Conservation (phyloP, 2,113 vertebrate species). For the Rhea americana region DNA sequence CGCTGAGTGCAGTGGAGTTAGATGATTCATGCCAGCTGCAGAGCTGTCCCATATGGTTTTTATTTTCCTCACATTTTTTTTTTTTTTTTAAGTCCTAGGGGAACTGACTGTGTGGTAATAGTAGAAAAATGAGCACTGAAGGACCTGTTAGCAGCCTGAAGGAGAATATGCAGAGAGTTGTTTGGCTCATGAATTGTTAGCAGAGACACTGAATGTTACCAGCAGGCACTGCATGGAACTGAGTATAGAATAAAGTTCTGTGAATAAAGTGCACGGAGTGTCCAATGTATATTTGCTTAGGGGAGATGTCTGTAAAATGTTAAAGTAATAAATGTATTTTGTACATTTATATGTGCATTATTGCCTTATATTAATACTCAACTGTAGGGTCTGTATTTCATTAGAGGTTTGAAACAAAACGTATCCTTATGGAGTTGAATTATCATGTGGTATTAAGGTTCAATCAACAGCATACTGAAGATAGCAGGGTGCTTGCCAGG, state of each 20-base stretch:
- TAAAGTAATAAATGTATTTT: constrained; percentile 29
- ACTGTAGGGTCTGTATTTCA: neutral
- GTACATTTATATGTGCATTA: neutral
- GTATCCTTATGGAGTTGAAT: neutral
- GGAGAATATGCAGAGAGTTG: constrained; percentile 18
- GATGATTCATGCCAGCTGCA: neutral
- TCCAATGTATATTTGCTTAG: neutral
- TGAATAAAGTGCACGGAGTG: neutral
- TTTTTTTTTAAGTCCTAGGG: neutral
- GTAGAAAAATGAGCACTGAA: constrained; percentile 21
- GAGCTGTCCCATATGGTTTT: constrained; percentile 26
- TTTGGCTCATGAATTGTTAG: constrained; percentile 23
- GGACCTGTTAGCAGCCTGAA: constrained; percentile 3
- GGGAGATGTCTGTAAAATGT: neutral
- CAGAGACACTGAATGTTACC: constrained; percentile 18
- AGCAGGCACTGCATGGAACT: constrained; percentile 5
- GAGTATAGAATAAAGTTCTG: constrained; percentile 2
- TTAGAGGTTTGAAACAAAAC: neutral
- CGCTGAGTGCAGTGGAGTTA: neutral
- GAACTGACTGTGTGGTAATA: constrained; percentile 13
- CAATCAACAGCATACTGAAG: neutral
- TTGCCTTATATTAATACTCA: neutral
- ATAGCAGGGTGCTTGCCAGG: neutral
- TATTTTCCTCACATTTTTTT: neutral
- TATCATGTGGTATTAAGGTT: neutral